A percentile compares a stretch with the other conserved stretches of the same genome.
Evolutionary conservation across 2,113 vertebrate species (phyloP).

Genomic region (Siphamia tubifer): DNA sequence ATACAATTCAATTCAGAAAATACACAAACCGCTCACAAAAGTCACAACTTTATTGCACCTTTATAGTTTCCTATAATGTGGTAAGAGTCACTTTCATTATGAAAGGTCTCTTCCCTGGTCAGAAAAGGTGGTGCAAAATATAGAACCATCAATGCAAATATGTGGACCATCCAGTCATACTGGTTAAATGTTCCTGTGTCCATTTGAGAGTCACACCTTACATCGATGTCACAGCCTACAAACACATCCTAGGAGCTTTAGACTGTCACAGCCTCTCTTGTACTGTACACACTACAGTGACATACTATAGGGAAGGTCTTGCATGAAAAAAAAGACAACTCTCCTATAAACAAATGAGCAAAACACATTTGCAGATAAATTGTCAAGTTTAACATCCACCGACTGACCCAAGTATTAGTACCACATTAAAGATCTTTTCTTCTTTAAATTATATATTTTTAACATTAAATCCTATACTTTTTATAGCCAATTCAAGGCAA

Average conservation of each 20-base stretch:
- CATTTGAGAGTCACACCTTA: neutral
- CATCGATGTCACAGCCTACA: conserved; percentile 26
- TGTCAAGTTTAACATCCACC: conserved; percentile 64
- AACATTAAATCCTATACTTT: conserved; percentile 61
- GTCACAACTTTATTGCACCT: conserved; percentile 84
- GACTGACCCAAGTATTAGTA: conserved; percentile 60
- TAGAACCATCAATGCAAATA: conserved; percentile 72
- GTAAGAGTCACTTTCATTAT: conserved; percentile 72
- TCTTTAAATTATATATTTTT: conserved; percentile 69
- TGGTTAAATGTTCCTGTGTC: conserved; percentile 32
- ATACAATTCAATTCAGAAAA: neutral
- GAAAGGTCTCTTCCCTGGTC: conserved; percentile 70
- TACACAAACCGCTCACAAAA: conserved; percentile 57
- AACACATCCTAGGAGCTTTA: conserved; percentile 15
- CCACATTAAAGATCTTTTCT: conserved; percentile 69
- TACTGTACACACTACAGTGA: conserved; percentile 51
- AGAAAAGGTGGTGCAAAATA: conserved; percentile 75
- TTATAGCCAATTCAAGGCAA: conserved; percentile 76
- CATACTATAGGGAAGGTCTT: conserved; percentile 40
- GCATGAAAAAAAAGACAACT: conserved; percentile 42
- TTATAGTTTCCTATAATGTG: conserved; percentile 61
- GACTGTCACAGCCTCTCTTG: conserved; percentile 1
- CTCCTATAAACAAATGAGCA: conserved; percentile 54
- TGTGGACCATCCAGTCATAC: conserved; percentile 51
- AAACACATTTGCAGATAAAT: conserved; percentile 63